Conservation (phyloP, 2,113 vertebrate genomes). For the Eidolon helvum region DNA sequence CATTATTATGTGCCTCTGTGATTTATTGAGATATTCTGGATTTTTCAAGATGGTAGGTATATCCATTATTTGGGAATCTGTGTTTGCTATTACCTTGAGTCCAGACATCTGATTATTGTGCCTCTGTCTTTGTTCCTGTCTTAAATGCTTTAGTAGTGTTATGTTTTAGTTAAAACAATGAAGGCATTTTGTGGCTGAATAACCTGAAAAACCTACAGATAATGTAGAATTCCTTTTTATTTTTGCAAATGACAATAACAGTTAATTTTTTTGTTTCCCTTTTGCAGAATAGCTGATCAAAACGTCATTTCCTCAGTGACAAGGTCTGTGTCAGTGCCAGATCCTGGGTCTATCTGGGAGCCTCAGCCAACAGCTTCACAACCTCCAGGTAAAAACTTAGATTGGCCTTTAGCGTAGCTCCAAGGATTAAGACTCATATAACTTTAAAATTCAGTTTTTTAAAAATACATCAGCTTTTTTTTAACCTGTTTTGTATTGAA, state of each 20-base stretch:
- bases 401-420: not conserved
- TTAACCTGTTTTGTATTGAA: not conserved
- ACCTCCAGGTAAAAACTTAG: constrained; percentile 84
- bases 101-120: not conserved
- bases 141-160: not conserved
- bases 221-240: not conserved
- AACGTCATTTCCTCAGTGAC: constrained; percentile 94
- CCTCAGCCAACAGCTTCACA: constrained; percentile 93
- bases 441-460: not conserved
- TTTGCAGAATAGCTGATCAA: constrained; percentile 92
- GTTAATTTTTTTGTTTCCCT: constrained; percentile 73
- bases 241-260: constrained; percentile 48
- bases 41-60: not conserved
- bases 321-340: constrained; percentile 93
- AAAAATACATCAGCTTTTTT: not conserved
- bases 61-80: not conserved
- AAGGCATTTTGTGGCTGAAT: not conserved
- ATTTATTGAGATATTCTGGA: not conserved
- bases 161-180: not conserved
- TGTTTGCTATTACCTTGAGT: not conserved
- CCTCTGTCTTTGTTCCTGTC: not conserved
- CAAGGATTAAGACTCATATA: not conserved
- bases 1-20: not conserved
- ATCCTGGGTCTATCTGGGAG: constrained; percentile 97
- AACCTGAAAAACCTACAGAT: not conserved